phyloP scores from a whole-genome alignment of 1,140 invertebrate species.

The Sycobia sp. region DNA sequence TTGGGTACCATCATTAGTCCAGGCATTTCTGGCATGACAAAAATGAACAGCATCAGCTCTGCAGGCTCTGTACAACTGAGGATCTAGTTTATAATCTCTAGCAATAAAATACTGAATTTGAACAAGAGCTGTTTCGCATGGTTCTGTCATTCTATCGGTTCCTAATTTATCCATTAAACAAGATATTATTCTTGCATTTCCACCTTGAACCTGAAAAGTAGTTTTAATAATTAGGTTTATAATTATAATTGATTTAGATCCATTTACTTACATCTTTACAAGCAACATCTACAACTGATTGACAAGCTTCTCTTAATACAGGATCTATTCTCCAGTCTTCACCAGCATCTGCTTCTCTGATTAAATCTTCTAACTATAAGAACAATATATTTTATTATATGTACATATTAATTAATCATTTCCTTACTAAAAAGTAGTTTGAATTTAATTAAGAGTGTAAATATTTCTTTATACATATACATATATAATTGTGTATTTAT shows the following conservation, averaged over 20 bases:
- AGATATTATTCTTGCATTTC: slow-evolving; percentile 82
- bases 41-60: slow-evolving; percentile 81
- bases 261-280: slow-evolving; percentile 67
- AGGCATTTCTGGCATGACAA: slow-evolving; percentile 81
- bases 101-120: slow-evolving; percentile 98
- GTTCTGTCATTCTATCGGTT: slow-evolving; percentile 80
- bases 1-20: slow-evolving; percentile 73
- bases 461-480: too few relatives aligned
- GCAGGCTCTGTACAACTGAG: slow-evolving; percentile 86
- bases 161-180: slow-evolving; percentile 93
- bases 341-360: slow-evolving; percentile 82
- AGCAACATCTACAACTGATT: slow-evolving; percentile 76
- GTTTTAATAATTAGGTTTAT: slow-evolving; percentile 14
- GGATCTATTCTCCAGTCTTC: slow-evolving; percentile 93
- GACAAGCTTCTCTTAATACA: slow-evolving; percentile 82
- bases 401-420: background rate
- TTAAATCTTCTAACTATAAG: slow-evolving; percentile 73
- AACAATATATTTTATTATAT: slow-evolving; percentile 2
- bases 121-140: slow-evolving; percentile 88
- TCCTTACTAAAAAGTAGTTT: slow-evolving; percentile 4
- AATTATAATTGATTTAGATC: background rate
- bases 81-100: slow-evolving; percentile 92
- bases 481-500: too few relatives aligned
- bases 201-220: slow-evolving; percentile 60
- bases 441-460: background rate